phyloP scores from a whole-genome alignment of 2,888 invertebrate species.

The Orthosia cruda region DNA sequence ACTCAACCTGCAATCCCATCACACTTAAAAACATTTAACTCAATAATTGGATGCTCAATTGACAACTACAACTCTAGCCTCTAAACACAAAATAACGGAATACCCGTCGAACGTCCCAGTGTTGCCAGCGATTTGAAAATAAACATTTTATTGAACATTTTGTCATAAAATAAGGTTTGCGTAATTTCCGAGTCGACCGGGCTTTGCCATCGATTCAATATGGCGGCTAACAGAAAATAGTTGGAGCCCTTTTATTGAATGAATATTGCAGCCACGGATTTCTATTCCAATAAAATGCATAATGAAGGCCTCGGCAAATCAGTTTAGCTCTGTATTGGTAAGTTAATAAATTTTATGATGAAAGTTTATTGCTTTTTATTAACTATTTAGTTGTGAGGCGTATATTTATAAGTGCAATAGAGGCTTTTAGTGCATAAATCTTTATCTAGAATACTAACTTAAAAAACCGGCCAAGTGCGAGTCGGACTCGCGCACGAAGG shows the following conservation, averaged over 20 bases:
- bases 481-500: no score
- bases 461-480: no score
- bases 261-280: constrained; percentile 35
- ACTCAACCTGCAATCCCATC: not conserved
- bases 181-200: constrained; percentile 49
- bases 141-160: constrained; percentile 55
- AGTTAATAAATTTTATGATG: not conserved
- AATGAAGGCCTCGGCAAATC: constrained; percentile 7
- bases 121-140: constrained; percentile 48
- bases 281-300: constrained; percentile 40
- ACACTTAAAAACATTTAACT: constrained; percentile 24
- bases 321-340: constrained; percentile 16
- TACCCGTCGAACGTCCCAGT: constrained; percentile 14
- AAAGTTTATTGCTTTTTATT: not conserved
- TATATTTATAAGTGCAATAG: not conserved
- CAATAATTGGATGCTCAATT: constrained; percentile 25
- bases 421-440: not conserved
- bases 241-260: constrained; percentile 32
- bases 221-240: constrained; percentile 44
- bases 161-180: constrained; percentile 55
- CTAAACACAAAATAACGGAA: constrained; percentile 37
- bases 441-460: not conserved
- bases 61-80: constrained; percentile 16
- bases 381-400: not conserved
- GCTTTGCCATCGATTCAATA: constrained; percentile 40